Evolutionary conservation across 2,113 vertebrate species (phyloP).

Genomic region (Cygnus buccinator): DNA sequence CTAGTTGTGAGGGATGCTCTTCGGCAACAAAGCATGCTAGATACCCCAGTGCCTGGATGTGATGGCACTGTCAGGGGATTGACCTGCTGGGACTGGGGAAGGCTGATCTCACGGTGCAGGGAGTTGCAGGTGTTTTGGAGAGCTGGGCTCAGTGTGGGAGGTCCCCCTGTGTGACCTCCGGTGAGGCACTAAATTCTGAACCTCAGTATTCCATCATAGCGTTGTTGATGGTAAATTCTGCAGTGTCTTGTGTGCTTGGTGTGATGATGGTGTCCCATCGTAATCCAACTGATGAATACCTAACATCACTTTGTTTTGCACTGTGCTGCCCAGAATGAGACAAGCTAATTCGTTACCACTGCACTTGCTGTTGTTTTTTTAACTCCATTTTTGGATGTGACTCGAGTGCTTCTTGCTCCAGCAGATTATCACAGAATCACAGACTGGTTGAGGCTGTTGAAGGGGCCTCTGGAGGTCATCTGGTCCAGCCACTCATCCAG

Average conservation of each 20-base stretch:
- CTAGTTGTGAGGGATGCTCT: neutral
- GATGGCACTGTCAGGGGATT: neutral
- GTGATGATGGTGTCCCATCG: no score
- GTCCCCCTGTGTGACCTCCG: neutral
- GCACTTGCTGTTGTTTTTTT: neutral
- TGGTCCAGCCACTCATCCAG: neutral
- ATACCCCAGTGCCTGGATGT: fast-evolving
- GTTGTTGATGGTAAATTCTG: neutral
- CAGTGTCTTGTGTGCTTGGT: neutral
- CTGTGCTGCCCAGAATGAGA: neutral
- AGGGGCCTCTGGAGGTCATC: neutral
- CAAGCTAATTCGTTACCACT: neutral
- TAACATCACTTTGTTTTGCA: neutral
- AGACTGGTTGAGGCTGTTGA: neutral
- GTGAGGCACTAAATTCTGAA: neutral
- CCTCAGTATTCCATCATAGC: fast-evolving
- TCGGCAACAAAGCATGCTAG: neutral
- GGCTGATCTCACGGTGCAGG: neutral
- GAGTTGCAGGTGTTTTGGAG: neutral
- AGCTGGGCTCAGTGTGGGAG: neutral
- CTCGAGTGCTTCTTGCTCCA: neutral
- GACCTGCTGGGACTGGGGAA: neutral
- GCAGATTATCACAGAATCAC: neutral
- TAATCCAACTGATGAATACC: neutral
- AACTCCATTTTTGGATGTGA: neutral